A percentile compares a stretch with the other conserved stretches of the same genome.
These are phyloP conservation scores for Pristionchus maxplancki DNA, from an alignment of 2,888 invertebrate genomes.

Conservation along the genomic window DNA sequence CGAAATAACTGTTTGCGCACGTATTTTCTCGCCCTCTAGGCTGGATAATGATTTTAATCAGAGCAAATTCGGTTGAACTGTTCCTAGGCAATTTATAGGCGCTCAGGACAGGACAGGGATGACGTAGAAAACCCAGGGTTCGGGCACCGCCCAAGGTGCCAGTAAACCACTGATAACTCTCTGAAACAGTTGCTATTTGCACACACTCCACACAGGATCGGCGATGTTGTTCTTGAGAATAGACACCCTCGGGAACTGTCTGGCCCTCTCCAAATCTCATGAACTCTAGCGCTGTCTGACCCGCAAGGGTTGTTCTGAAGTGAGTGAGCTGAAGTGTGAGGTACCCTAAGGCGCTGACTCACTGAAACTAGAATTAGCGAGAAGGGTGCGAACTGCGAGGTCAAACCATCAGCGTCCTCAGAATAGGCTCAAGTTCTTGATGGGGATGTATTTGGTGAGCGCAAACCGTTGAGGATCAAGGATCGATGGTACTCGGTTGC, in stretches of 20 bases:
- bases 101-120: not conserved
- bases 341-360: not conserved
- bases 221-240: not conserved
- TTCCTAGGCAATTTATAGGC: not conserved
- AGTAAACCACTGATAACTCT: no score
- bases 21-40: not conserved
- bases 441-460: not conserved
- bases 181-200: not conserved
- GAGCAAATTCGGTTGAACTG: not conserved
- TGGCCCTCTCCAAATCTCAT: not conserved
- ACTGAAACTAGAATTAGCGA: not conserved
- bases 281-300: not conserved
- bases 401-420: not conserved
- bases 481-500: not conserved
- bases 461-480: not conserved
- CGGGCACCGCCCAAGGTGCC: no score
- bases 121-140: not conserved
- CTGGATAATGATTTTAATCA: not conserved
- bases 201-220: not conserved
- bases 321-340: not conserved
- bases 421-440: not conserved
- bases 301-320: not conserved
- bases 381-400: constrained; percentile 23
- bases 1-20: no score
- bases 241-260: not conserved